A percentile compares a stretch with the other conserved stretches of the same genome.
Conservation (phyloP, 2,797 vertebrate species). For the Hyperoplus lanceolatus region DNA sequence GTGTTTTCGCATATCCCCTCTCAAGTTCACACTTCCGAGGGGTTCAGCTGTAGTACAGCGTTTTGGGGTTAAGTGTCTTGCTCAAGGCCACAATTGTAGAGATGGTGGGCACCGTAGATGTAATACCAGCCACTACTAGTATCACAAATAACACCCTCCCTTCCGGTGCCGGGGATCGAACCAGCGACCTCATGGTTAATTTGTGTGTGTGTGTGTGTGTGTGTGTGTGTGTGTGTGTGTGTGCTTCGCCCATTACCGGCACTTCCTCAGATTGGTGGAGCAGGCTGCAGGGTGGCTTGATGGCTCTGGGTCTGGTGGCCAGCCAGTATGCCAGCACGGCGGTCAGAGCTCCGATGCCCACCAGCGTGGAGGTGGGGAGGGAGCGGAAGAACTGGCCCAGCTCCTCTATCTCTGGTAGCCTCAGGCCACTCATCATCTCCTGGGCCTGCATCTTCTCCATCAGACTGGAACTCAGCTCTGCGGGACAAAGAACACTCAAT, state of each 20-base stretch:
- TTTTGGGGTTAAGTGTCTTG: too few species aligned
- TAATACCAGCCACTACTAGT: too few species aligned
- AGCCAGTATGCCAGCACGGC: conserved; percentile 95
- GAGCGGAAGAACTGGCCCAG: conserved; percentile 91
- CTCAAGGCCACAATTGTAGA: too few species aligned
- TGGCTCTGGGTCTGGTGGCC: conserved; percentile 90
- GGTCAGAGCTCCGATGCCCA: conserved; percentile 92
- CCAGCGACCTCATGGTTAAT: background rate
- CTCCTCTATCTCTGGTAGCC: conserved; percentile 91
- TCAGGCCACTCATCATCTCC: conserved; percentile 91
- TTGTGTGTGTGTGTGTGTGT: background rate
- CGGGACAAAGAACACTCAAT: background rate
- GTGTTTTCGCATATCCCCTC: too few species aligned
- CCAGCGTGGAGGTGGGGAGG: conserved; percentile 91
- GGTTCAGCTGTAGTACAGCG: too few species aligned
- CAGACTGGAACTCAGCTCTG: conserved; percentile 92
- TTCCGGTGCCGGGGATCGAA: too few species aligned
- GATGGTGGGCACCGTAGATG: too few species aligned
- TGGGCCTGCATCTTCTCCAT: conserved; percentile 97
- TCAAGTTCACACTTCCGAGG: too few species aligned
- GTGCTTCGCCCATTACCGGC: conserved; percentile 62
- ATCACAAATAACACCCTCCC: too few species aligned
- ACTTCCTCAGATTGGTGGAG: conserved; percentile 93
- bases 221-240: background rate
- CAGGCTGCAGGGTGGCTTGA: conserved; percentile 93